These are phyloP conservation scores for Drosophila neutralis DNA, from an alignment of 2,888 invertebrate species.

Conservation along the genomic window DNA sequence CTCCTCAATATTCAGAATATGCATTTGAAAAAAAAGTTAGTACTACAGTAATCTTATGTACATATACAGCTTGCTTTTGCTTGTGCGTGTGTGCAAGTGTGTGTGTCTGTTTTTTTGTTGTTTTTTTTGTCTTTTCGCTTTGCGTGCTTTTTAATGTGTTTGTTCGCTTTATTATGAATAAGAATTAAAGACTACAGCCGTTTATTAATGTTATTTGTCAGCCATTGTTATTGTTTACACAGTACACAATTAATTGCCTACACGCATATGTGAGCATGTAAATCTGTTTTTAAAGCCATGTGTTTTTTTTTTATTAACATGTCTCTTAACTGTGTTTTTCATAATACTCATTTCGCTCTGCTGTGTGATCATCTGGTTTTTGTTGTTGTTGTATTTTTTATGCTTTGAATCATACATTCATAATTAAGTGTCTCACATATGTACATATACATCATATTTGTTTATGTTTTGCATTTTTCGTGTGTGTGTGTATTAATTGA, in stretches of 20 bases:
- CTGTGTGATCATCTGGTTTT: slow-evolving; percentile 3
- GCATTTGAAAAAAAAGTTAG: slow-evolving; percentile 49
- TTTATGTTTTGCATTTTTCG: slow-evolving; percentile 11
- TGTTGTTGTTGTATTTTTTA: neutral
- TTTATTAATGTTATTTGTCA: slow-evolving; percentile 34
- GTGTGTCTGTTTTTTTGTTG: neutral
- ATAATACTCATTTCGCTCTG: neutral
- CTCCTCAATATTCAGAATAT: slow-evolving; percentile 38
- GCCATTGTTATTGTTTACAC: slow-evolving; percentile 34
- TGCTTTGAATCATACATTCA: slow-evolving; percentile 4
- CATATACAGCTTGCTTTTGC: slow-evolving; percentile 20
- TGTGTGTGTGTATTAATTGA: slow-evolving; percentile 28
- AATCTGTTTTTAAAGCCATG: slow-evolving; percentile 2
- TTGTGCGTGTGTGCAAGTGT: slow-evolving; percentile 9
- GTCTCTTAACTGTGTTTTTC: slow-evolving; percentile 9
- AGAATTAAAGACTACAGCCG: slow-evolving; percentile 23
- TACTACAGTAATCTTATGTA: slow-evolving; percentile 38
- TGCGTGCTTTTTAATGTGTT: slow-evolving; percentile 21
- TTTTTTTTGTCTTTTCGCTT: slow-evolving; percentile 9
- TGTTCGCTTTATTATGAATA: slow-evolving; percentile 12
- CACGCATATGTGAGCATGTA: slow-evolving; percentile 5
- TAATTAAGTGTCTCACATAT: slow-evolving; percentile 6
- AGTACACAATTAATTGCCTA: slow-evolving; percentile 10
- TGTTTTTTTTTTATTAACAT: slow-evolving; percentile 7
- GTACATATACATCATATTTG: slow-evolving; percentile 20